These are phyloP conservation scores for Catamblyrhynchus diadema DNA, from an alignment of 2,797 vertebrate species.

Conservation along the genomic window DNA sequence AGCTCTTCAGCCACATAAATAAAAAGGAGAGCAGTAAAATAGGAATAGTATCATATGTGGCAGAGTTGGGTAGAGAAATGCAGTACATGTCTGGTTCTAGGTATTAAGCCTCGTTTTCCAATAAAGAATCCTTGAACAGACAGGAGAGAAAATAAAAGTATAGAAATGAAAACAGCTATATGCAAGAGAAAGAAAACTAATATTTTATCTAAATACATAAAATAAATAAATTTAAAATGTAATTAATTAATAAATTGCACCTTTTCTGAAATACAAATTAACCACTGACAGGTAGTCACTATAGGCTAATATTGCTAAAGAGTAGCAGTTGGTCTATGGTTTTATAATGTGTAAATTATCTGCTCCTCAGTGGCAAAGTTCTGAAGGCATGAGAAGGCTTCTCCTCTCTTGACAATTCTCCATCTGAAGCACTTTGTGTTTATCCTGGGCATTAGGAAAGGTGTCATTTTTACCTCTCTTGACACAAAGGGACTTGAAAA, in stretches of 20 bases:
- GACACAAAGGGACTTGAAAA: neutral
- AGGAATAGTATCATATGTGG: neutral
- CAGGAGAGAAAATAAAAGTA: neutral
- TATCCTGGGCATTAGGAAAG: neutral
- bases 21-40: conserved; percentile 4
- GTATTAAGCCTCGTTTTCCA: neutral
- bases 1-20: conserved; percentile 26
- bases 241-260: neutral
- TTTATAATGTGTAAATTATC: neutral
- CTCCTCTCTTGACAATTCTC: neutral
- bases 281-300: neutral
- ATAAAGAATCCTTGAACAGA: neutral
- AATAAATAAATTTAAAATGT: neutral
- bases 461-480: neutral
- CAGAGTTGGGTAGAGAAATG: neutral
- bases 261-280: neutral
- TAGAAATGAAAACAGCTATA: neutral
- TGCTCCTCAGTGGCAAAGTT: neutral
- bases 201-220: neutral
- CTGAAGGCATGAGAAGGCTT: neutral
- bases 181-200: neutral
- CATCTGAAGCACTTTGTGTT: neutral
- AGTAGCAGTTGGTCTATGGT: neutral
- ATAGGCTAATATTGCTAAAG: neutral
- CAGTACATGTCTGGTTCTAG: neutral